Conservation (phyloP, 1,140 invertebrate species). For the Dryas iulia region DNA sequence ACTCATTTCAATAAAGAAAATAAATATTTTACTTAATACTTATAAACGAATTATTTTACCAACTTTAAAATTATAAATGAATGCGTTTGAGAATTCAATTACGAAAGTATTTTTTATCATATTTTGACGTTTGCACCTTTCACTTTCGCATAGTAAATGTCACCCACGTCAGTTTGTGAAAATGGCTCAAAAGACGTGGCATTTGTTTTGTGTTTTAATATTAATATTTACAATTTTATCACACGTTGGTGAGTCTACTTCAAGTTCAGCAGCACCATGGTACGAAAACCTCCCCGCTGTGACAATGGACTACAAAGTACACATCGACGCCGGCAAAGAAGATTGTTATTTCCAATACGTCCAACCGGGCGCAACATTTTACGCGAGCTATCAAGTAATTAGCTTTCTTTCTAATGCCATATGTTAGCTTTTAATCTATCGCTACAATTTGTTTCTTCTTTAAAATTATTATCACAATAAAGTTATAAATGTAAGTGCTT, state of each 20-base stretch:
- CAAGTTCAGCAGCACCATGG: conserved; percentile 81
- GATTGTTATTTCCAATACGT: conserved; percentile 97
- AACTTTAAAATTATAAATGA: too few relatives aligned
- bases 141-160: conserved; percentile 2
- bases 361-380: conserved; percentile 94
- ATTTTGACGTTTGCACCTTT: conserved; percentile 5
- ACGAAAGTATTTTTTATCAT: too few relatives aligned
- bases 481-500: conserved; percentile 75
- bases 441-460: conserved; percentile 13
- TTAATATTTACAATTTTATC: conserved; percentile 75
- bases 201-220: conserved; percentile 65
- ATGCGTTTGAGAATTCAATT: too few relatives aligned
- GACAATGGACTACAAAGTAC: conserved; percentile 96
- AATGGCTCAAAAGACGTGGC: conserved; percentile 76
- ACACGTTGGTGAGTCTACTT: conserved; percentile 64
- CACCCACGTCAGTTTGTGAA: conserved; percentile 40
- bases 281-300: conserved; percentile 92
- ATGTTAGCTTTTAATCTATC: neutral
- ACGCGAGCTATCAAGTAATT: conserved; percentile 94
- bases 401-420: conserved; percentile 24
- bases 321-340: conserved; percentile 95
- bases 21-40: too few relatives aligned
- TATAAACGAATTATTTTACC: too few relatives aligned
- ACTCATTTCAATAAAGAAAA: too few relatives aligned
- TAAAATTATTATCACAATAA: neutral